Conservation (phyloP, 1,140 invertebrate species). For the Belonocnema kinseyi region DNA sequence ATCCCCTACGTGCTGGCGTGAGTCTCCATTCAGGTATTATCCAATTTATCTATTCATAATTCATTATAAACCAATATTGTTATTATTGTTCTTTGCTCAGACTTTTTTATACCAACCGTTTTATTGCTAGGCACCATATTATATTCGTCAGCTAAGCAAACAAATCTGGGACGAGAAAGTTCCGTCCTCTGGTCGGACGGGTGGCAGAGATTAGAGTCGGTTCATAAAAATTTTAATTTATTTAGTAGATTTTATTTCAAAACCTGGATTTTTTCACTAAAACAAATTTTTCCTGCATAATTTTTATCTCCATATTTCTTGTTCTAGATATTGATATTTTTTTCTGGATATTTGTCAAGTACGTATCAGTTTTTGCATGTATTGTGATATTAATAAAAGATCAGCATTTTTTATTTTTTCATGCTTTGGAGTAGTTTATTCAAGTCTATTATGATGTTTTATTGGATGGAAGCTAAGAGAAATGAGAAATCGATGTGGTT, state of each 20-base stretch:
- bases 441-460: constrained; percentile 14
- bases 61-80: constrained; percentile 71
- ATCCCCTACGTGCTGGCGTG: constrained; percentile 74
- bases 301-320: background rate
- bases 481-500: constrained; percentile 25
- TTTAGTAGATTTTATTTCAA: constrained; percentile 28
- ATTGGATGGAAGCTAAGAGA: constrained; percentile 24
- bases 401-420: constrained; percentile 20
- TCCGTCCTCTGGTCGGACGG: constrained; percentile 54
- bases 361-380: constrained; percentile 2
- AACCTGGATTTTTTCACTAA: background rate
- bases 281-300: background rate
- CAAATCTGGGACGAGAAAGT: constrained; percentile 32
- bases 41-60: constrained; percentile 77
- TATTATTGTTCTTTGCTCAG: constrained; percentile 69
- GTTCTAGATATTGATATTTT: background rate
- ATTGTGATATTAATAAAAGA: constrained; percentile 8
- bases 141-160: constrained; percentile 26
- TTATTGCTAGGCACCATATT: constrained; percentile 46
- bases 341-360: background rate
- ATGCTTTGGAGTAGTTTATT: constrained; percentile 26
- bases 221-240: constrained; percentile 18
- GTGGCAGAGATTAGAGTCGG: constrained; percentile 42
- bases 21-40: constrained; percentile 76
- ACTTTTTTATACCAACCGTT: constrained; percentile 53